Evolutionary conservation across 2,888 invertebrate species (phyloP), one percentile per base, ranked within the genome.

Genomic region (Mystacides longicornis): DNA sequence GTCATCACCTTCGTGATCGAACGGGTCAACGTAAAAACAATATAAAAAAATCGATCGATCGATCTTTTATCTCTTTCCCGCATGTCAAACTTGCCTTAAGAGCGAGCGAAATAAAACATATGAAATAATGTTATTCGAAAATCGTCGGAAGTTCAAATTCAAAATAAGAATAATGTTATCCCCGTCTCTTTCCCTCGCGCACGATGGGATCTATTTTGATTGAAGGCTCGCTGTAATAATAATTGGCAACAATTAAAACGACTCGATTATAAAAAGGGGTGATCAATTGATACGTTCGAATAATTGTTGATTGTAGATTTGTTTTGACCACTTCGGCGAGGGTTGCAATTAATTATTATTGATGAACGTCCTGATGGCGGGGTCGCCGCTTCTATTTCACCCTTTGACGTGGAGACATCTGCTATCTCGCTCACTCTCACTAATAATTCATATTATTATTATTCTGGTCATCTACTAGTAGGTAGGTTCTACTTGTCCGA

Each of bases 1-100:
- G 48, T 56, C 56, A 52, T 56, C 56, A 56, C 56, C 56, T 56
- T 52, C 48, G 49, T 37, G 48, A 51, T 47, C 50, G 43, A 46
- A 21, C 43, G 33, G 22, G 22, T 48, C 45, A 21, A 19, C 9
- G 14, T 20, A 7, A n/a, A n/a, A n/a, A n/a, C n/a, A n/a, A 9
- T 9, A 37, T 31, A 48, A 23, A 53, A 33, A 18, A 33, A 14
- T 16, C 33, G 53, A 43, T 43, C 43, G 43, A 20, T 45, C 37
- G 16, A 37, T 19, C 4, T 45, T 45, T 11, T 16, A 3, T 45
- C 45, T 45, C 45, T 19, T 45, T 21, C 45, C 4, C 18, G 20
- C 45, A 21, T 3, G 16, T 5, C 37, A 14, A n/a, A 14, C 14
- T 37, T 37, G 14, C 3, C 14, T 4, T 7, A 37, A 7, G 37